Evolutionary conservation across 2,888 invertebrate species (phyloP), one percentile per base, ranked within the genome.

Genomic region (Linyphia triangularis): DNA sequence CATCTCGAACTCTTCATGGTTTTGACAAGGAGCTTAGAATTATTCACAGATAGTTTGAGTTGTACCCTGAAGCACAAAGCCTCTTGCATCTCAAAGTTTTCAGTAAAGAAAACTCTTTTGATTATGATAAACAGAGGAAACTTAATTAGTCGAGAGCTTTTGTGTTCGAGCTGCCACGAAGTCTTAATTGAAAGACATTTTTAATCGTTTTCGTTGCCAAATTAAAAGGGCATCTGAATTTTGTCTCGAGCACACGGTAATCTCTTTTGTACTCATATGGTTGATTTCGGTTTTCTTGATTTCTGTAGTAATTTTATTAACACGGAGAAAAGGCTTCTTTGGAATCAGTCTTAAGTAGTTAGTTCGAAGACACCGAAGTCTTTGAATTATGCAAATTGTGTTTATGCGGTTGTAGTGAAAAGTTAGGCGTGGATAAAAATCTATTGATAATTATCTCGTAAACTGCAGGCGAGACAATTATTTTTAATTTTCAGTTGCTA

Each of bases 241-340:
- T 61, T 82, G 81, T 82, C 82, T 82, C 72, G 28, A 70, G 61
- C 61, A 33, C 2, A 6, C 57, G 30, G n/a, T 73, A 83, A 83
- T 65, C 83, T 79, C 83, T 59, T 70, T 82, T 82, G 82, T 72
- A 26, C 51, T 61, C 24, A 43, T 61, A 26, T 70, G 33, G 63
- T 73, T 83, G 83, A 83, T 73, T 83, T 83, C 24, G 83, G 73
- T 83, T 83, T 83, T 73, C 83, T 83, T 83, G 83, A 83, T 83
- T 83, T 83, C 65, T 73, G 83, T 33, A 61, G 73, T 63, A 73
- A 83, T 83, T 83, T 26, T 43, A 65, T 83, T 83, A 40, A 28
- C 16, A 2, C 5, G 26, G 16, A 10, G 59, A 22, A 61, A 61
- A 65, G 79, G 70, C 33, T 81, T 81, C 69, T 70, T 81, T 81